Evolutionary conservation across 2,888 invertebrate species (phyloP), one percentile per base, ranked within the genome.

Genomic region (Cybosia mesomella): DNA sequence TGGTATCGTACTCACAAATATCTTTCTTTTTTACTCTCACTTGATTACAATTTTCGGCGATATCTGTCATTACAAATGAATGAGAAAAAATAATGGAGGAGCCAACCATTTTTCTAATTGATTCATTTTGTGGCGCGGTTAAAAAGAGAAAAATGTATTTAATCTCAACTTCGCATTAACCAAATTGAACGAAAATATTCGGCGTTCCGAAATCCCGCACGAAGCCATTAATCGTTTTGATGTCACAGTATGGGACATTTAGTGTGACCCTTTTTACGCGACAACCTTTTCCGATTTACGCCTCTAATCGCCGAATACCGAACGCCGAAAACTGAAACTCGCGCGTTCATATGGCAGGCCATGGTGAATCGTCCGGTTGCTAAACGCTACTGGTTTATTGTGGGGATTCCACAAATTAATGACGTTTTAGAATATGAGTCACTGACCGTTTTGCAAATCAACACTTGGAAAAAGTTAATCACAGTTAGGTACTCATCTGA

Each of bases 161-260:
- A 88, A 90, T 88, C 87, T 85, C 81, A 85, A 73, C 83, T 83
- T 80, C 88, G 83, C 88, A 91, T 92, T 91, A 91, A 87, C 79
- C 74, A 90, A 88, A 91, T 92, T 90, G 90, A 87, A 89, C 87
- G 89, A 92, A 92, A 92, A 92, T 92, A 91, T 92, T 90, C 90
- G 83, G 82, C 86, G 85, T 86, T 89, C 89, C 84, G 76, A 89
- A 90, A 87, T 84, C 89, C 90, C 86, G 78, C 88, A 86, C 87
- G 85, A 85, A 85, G 88, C 89, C 93, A 94, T 94, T 93, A 93
- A 94, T 94, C 94, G 93, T 92, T 92, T 90, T 87, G 92, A 92
- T 94, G 93, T 93, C 93, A 90, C 93, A 89, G 93, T 93, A 93
- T 91, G 92, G 93, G 92, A 94, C 93, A 92, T 94, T 94, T 93